Percentiles rank a stretch among this genome's conserved stretches.
These are phyloP conservation scores for Cyanoramphus novaezelandiae DNA, from an alignment of 2,113 vertebrate species.

Conservation along the genomic window DNA sequence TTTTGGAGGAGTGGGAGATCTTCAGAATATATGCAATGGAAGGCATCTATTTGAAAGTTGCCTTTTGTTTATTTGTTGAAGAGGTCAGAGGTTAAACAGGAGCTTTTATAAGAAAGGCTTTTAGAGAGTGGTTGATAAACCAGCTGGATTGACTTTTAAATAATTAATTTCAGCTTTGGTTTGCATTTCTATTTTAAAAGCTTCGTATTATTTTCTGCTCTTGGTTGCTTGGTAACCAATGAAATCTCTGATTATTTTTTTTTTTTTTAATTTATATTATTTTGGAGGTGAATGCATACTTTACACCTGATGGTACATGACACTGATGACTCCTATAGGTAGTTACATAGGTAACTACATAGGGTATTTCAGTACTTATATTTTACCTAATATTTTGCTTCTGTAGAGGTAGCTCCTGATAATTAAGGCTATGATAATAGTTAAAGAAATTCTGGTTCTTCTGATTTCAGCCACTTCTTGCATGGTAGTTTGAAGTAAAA, in stretches of 20 bases:
- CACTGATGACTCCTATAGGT: neutral
- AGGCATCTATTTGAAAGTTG: neutral
- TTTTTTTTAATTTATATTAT: neutral
- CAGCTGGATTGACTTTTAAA: constrained; percentile 47
- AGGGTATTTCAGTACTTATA: neutral
- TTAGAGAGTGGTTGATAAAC: constrained; percentile 30
- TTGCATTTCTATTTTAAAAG: constrained; percentile 56
- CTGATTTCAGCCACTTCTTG: neutral
- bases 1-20: neutral
- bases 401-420: neutral
- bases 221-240: constrained; percentile 56
- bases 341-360: neutral
- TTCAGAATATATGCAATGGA: neutral
- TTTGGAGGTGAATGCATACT: neutral
- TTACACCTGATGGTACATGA: constrained; percentile 2
- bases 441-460: neutral
- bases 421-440: neutral
- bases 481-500: neutral
- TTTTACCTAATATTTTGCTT: neutral
- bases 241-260: neutral
- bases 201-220: constrained; percentile 23
- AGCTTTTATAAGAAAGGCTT: constrained; percentile 3
- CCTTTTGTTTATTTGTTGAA: constrained; percentile 20
- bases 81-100: constrained; percentile 8
- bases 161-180: constrained; percentile 56